Base-by-base conservation (phyloP, 64 coral and sea anemone species). In the Pachyseris speciosa region DNA sequence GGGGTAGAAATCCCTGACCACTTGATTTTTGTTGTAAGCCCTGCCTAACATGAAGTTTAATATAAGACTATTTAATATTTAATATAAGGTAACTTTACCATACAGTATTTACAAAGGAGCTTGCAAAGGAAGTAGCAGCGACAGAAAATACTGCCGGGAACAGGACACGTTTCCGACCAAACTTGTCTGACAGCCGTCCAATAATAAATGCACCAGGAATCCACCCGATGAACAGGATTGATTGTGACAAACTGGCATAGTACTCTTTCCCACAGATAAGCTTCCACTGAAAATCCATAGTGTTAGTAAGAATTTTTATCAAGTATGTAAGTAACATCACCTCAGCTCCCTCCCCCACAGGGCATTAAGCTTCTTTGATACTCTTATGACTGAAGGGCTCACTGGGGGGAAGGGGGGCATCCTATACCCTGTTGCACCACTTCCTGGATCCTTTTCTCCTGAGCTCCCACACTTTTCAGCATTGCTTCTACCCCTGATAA, bases 151-250 rank as follows among this genome's bases (percentile, higher is more conserved):
- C 78, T 20, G 89, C 68, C 34, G 96, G 87, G 38, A 98, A 94
- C 29, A 98, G 78, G 50, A 88, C 78, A 24, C 48, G 87, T 92
- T 85, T 98, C 9, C 96, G 84, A 52, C 96, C 96, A 95, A 95
- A 98, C 70, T 59, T 92, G 75, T 98, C 96, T n/a, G 96, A 95
- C 52, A 98, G 50, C 16, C 66, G 67, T 28, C 96, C 96, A 89
- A 88, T 84, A 31, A 98, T 22, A 16, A 98, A 78, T 43, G 86
- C 88, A 70, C 96, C 96, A 33, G 92, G 89, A 59, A 94, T 98
- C 96, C 96, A 98, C 7, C 89, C 96, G 45, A 94, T 86, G 26
- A 98, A 98, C 28, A 94, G 50, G 11, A 98, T 80, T 1, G 92
- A 94, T 70, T 94, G 93, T 0, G 96, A 89, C 27, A 94, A 66